Evolutionary conservation across 2,113 vertebrate species (phyloP).

Genomic region (Gymnarchus niloticus): DNA sequence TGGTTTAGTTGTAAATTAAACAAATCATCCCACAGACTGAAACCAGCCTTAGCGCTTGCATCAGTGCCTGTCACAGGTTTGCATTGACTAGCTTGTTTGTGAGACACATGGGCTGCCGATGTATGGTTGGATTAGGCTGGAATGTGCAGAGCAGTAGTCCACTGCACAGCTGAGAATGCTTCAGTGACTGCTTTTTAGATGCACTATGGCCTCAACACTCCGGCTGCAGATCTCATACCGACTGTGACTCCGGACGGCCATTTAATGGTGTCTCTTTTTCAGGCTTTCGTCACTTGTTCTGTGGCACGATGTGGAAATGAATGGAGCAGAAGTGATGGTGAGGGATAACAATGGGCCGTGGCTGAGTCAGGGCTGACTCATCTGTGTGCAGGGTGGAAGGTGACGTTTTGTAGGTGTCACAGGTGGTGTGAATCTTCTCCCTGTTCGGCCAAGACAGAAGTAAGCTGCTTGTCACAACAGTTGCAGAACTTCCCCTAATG

Average conservation of each 20-base stretch:
- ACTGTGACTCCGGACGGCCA: background rate
- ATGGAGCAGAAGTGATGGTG: background rate
- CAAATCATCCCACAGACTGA: background rate
- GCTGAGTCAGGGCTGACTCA: slow-evolving; percentile 27
- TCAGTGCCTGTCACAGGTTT: background rate
- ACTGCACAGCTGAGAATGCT: background rate
- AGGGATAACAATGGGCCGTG: background rate
- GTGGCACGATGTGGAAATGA: background rate
- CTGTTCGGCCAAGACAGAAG: slow-evolving; percentile 19
- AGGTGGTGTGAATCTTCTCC: slow-evolving; percentile 14
- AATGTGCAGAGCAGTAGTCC: background rate
- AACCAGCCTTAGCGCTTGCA: background rate
- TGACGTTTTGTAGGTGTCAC: slow-evolving; percentile 6
- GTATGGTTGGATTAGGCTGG: background rate
- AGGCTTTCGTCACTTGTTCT: background rate
- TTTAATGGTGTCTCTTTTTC: background rate
- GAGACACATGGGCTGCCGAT: background rate
- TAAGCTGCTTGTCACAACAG: slow-evolving; percentile 9
- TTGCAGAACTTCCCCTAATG: slow-evolving; percentile 42
- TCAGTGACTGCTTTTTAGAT: background rate
- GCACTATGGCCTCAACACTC: background rate
- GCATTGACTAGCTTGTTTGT: background rate
- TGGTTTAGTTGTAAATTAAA: background rate
- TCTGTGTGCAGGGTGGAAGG: slow-evolving; percentile 2
- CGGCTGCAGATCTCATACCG: background rate